Evolutionary conservation across 2,888 invertebrate genomes (phyloP).

Genomic region (Hydriomena furcata): DNA sequence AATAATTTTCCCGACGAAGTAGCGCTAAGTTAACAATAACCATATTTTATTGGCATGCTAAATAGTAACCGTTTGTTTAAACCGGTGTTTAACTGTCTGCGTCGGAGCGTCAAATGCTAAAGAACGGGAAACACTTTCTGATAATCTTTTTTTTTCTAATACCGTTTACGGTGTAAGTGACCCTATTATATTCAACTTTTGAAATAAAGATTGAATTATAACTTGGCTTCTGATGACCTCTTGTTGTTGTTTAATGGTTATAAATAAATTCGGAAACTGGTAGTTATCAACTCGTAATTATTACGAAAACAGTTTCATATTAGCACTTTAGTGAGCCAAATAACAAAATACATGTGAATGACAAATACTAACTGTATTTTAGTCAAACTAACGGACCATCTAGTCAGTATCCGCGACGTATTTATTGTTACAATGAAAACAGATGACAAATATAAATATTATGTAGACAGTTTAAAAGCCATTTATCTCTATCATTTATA

Average conservation of each 20-base stretch:
- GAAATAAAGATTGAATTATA: neutral
- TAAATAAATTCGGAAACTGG: no score
- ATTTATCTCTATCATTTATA: slow-evolving; percentile 5
- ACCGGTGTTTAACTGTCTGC: slow-evolving; percentile 67
- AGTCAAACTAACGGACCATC: neutral
- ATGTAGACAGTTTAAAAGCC: slow-evolving; percentile 3
- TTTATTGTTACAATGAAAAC: neutral
- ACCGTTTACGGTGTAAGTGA: slow-evolving; percentile 10
- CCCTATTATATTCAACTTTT: neutral
- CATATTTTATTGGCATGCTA: slow-evolving; percentile 39
- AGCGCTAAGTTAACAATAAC: slow-evolving; percentile 43
- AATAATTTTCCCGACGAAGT: slow-evolving; percentile 21
- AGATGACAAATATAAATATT: slow-evolving; percentile 1
- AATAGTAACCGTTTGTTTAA: slow-evolving; percentile 53
- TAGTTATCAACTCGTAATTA: neutral
- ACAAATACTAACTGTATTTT: slow-evolving; percentile 3
- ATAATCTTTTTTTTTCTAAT: slow-evolving; percentile 41
- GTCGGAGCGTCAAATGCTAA: slow-evolving; percentile 60
- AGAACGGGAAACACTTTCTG: slow-evolving; percentile 51
- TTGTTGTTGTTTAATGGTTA: no score
- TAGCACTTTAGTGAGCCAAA: neutral
- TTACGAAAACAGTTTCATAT: neutral
- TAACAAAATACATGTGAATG: slow-evolving; percentile 7
- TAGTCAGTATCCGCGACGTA: neutral
- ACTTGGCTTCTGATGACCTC: no score